Evolutionary conservation across 2,888 invertebrate genomes (phyloP), one percentile per base, ranked within the genome.

Genomic region (Cheilosia scutellata): DNA sequence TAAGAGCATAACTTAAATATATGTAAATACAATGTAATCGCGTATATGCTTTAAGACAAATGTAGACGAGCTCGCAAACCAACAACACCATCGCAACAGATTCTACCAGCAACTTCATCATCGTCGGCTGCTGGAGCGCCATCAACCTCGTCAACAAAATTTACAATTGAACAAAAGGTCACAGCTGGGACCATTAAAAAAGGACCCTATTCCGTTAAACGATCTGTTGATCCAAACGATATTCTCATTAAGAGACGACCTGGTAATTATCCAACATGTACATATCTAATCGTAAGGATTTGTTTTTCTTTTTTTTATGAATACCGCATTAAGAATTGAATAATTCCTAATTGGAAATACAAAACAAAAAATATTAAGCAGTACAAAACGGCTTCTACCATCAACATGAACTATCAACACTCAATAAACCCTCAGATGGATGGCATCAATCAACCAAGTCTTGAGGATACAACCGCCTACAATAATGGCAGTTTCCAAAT

Each of bases 181-280:
- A 53, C 88, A 11, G 66, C 66, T 47, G 88, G 76, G 44, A 77
- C 82, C 1, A 63, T 82, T 27, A 89, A 87, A 83, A 89, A 87
- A 70, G 89, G 88, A 7, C 88, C 88, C n/a, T 72, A 88, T 68
- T 87, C 84, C 57, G 87, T 89, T 76, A 87, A 89, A 42, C 87
- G 89, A 70, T 58, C 87, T n/a, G 80, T 88, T 47, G 88, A 88
- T 82, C 87, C 88, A 71, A 89, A 88, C 49, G 89, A 88, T 58
- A 82, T 88, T 82, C 68, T 89, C 82, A 89, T 89, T 74, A 87
- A 79, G 68, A 88, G 90, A 68, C 87, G 88, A 88, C 87, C 82
- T 87, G 90, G 90, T 89, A 90, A 90, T 87, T 89, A 87, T 75
- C 51, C 44, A 44, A 65, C 37, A 49, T 37, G n/a, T 66, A 33